phyloP scores from a whole-genome alignment of 1,140 invertebrate genomes.

The Scaptodrosophila lebanonensis region DNA sequence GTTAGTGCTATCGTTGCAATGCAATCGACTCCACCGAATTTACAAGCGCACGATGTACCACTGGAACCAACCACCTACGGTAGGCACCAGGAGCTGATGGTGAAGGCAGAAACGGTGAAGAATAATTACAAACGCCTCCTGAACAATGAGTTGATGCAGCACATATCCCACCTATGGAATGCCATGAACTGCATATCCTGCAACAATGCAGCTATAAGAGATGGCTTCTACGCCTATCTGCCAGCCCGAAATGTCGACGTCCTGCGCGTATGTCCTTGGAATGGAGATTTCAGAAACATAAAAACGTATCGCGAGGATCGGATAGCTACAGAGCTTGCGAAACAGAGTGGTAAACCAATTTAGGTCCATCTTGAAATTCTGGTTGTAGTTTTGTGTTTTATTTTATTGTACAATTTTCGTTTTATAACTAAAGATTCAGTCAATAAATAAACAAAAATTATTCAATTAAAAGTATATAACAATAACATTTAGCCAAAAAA shows the following conservation, averaged over 20 bases:
- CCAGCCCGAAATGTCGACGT: conserved; percentile 24
- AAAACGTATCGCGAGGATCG: too few species aligned
- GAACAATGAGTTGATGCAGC: conserved; percentile 10
- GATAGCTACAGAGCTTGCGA: too few species aligned
- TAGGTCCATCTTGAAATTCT: too few species aligned
- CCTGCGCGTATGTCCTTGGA: too few species aligned
- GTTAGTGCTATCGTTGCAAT: neutral
- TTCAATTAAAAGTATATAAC: too few species aligned
- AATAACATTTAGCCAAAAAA: too few species aligned
- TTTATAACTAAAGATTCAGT: too few species aligned
- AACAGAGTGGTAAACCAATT: too few species aligned
- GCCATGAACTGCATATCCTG: conserved; percentile 10
- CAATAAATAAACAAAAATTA: too few species aligned
- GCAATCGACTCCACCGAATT: neutral
- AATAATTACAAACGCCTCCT: neutral
- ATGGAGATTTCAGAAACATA: too few species aligned
- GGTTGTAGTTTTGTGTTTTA: too few species aligned
- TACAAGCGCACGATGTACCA: neutral
- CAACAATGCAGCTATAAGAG: neutral
- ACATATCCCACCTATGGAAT: conserved; percentile 6
- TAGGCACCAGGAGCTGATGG: neutral
- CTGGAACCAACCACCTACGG: neutral
- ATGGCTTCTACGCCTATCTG: conserved; percentile 27
- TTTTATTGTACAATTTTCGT: too few species aligned
- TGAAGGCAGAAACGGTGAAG: neutral